Percentiles rank a stretch among this genome's conserved stretches.
These are phyloP conservation scores for Diceros bicornis DNA, from an alignment of 2,797 vertebrate genomes.

Conservation along the genomic window DNA sequence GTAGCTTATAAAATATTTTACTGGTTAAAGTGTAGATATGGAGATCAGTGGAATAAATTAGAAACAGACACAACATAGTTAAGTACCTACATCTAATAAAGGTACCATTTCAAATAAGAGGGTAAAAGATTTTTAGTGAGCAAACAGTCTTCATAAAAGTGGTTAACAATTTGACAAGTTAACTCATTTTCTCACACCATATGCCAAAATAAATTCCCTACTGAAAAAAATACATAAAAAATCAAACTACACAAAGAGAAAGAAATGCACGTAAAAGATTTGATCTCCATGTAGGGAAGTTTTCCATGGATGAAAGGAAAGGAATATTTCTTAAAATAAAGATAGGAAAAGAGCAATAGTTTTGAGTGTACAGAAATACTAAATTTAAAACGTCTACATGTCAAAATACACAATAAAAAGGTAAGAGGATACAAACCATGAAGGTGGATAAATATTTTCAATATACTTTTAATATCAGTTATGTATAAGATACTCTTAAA, in stretches of 20 bases:
- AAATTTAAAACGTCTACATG: background rate
- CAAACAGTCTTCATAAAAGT: background rate
- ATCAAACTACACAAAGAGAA: background rate
- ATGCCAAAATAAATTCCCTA: background rate
- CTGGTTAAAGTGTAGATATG: background rate
- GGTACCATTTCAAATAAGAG: background rate
- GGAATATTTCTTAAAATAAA: background rate
- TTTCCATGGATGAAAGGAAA: background rate
- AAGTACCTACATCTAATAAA: background rate
- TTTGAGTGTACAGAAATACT: background rate
- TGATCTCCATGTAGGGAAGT: background rate
- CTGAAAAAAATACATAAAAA: background rate
- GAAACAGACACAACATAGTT: background rate
- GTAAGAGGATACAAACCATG: background rate
- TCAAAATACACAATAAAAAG: background rate
- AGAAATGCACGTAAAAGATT: background rate
- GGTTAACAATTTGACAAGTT: background rate
- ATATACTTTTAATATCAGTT: background rate
- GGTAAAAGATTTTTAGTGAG: background rate
- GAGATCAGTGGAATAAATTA: background rate
- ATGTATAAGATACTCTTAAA: background rate
- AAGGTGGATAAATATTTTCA: background rate
- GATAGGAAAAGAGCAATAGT: background rate
- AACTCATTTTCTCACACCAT: background rate
- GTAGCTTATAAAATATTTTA: background rate